Conservation (phyloP, 2,797 vertebrate species). For the Hippoglossus hippoglossus region DNA sequence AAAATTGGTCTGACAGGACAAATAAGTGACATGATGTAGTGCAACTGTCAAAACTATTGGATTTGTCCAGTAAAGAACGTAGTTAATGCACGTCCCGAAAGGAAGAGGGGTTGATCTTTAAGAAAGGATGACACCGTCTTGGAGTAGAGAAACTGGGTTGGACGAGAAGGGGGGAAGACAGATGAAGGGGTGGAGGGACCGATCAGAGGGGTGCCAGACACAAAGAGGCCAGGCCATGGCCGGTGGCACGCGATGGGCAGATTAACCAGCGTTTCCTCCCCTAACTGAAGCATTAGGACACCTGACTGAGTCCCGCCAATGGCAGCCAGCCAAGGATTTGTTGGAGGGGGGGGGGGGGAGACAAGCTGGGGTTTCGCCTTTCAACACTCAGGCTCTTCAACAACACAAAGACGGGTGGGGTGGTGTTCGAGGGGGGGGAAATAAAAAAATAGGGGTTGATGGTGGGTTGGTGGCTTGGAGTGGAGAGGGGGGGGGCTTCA, state of each 20-base stretch:
- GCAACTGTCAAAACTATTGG: conserved; percentile 24
- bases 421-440: conserved; percentile 37
- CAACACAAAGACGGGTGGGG: conserved; percentile 81
- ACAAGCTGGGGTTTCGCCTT: conserved; percentile 75
- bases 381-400: conserved; percentile 76
- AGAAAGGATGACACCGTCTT: conserved; percentile 69
- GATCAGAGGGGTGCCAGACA: conserved; percentile 83
- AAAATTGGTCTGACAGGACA: neutral
- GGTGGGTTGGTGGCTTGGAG: conserved; percentile 72
- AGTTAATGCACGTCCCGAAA: conserved; percentile 29
- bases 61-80: conserved; percentile 8
- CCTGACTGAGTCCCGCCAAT: conserved; percentile 84
- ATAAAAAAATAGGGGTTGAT: conserved; percentile 45
- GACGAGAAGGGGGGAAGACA: conserved; percentile 70
- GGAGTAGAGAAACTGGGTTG: conserved; percentile 72
- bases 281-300: conserved; percentile 84
- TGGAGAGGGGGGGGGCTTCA: conserved; percentile 62
- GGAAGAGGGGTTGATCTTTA: conserved; percentile 54
- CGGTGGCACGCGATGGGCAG: conserved; percentile 84
- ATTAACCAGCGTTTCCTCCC: conserved; percentile 83
- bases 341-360: conserved; percentile 35
- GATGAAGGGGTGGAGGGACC: conserved; percentile 79
- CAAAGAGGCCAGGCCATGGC: conserved; percentile 81
- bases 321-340: conserved; percentile 79
- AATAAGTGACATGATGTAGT: conserved; percentile 6